Base-by-base conservation (phyloP, 2,113 vertebrate genomes). In the Hoplias malabaricus region DNA sequence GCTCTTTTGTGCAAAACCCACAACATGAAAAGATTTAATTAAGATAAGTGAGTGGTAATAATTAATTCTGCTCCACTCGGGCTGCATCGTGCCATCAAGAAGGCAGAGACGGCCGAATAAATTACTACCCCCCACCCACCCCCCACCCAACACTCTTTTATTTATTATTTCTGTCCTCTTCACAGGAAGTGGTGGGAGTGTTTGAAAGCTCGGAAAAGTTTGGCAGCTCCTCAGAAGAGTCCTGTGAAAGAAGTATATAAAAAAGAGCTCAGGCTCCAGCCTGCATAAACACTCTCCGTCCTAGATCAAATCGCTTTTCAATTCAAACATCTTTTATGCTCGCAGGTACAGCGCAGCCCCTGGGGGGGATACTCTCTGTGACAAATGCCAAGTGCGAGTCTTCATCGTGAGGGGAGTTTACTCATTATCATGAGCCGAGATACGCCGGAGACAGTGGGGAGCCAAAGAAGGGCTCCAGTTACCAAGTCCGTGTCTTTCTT, bases 21-120 rank as follows among this genome's bases (percentile, higher is more conserved):
- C 87, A 88, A 92, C 88, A 88, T 87, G 88, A 90, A 88, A 91
- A 92, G 90, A 93, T 93, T 93, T 93, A 91, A 92, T 93, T 93
- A 93, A 92, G 93, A 93, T 93, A 90, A 84, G 82, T 79, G 59
- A 85, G 86, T 79, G 87, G 84, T 87, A 87, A 87, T 92, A 90
- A 93, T 92, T 92, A 90, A 92, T 91, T 91, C 85, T 83, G 86
- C 86, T 85, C 76, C 80, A 88, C 73, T 86, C 79, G 33, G 77
- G 85, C 80, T 83, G 76, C 80, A 80, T 83, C 83, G 82, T 88
- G 87, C 87, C 88, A 89, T 91, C 90, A 88, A 89, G 84, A 90
- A 91, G 86, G 88, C 84, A 87, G 77, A 70, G 65, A 87, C 82
- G 43, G 84, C 78, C 81, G 88, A 89, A 91, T 91, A 90, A 89